Evolutionary conservation across 37 sponge, comb jelly and placozoan genomes (phyloP), one percentile per base, ranked within the genome.

Genomic region (Cliona cf. orientalis): DNA sequence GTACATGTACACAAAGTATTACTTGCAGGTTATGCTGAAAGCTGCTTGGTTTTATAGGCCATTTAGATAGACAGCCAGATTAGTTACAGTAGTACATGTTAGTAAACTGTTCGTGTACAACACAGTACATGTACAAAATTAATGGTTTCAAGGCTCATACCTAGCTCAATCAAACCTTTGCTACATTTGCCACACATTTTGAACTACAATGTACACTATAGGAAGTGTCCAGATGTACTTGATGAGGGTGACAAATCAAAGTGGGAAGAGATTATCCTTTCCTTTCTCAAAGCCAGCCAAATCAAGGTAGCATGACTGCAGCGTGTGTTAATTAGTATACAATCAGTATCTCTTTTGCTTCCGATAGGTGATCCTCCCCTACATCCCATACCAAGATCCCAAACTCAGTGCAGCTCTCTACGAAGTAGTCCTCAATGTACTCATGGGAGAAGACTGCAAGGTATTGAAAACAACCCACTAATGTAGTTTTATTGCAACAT

Each of bases 401-500:
- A 59, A 74, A 32, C 82, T 96, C 26, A 81, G 75, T 60, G 76
- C 83, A 12, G 76, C 79, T 38, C 26, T 88, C 9, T 96, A 96
- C 66, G 97, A 96, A 57, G 35, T 83, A 23, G 83, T 96, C 21
- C 79, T 96, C 22, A 86, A 93, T 67, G 33, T 57, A 6, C 88
- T 93, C 44, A 83, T 96, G 21, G 40, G 82, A 42, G 58, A 62
- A 40, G 82, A 88, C 45, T 61, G 79, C 22, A 66, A 85, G 49
- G 89, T 88, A 25, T 37, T 68, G 21, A n/a, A 26, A 56, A 9
- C n/a, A n/a, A n/a, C n/a, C n/a, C n/a, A n/a, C n/a, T n/a, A n/a
- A n/a, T n/a, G n/a, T n/a, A n/a, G n/a, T n/a, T n/a, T n/a, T 53
- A 53, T 21, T 53, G 56, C 56, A 53, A 21, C 11, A 49, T 49